Conservation (phyloP, 2,888 invertebrate species). For the Hyposoter didymator region DNA sequence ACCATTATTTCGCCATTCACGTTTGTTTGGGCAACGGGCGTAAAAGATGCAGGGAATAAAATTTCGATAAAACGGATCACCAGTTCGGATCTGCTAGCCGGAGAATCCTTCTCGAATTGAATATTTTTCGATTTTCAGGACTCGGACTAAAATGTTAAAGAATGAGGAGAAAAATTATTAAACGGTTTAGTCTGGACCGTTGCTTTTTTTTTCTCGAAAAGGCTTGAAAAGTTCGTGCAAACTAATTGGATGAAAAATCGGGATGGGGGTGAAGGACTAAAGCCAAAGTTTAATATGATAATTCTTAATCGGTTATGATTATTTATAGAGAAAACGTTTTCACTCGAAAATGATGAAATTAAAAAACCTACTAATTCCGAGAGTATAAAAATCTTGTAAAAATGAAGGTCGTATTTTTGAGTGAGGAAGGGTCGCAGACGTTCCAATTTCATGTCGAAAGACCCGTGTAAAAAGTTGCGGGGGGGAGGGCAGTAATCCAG, state of each 20-base stretch:
- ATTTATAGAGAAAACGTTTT: not conserved
- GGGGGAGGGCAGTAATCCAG: conserved; percentile 59
- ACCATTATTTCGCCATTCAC: not conserved
- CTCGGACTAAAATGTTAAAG: not conserved
- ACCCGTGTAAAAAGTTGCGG: conserved; percentile 16
- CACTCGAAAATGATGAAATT: not conserved
- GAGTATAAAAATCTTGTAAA: not conserved
- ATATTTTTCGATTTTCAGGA: not conserved
- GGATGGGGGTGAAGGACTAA: not conserved
- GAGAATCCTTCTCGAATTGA: not conserved
- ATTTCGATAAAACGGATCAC: not conserved
- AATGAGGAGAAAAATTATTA: not conserved
- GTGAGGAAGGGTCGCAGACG: too few relatives aligned
- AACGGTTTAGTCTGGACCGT: not conserved
- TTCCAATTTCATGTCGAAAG: not conserved
- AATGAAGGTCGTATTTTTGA: not conserved
- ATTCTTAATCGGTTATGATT: not conserved
- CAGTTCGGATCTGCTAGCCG: not conserved
- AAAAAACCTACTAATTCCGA: not conserved
- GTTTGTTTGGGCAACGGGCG: too few relatives aligned
- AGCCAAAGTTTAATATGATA: not conserved
- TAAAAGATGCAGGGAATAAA: too few relatives aligned
- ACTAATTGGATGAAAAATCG: not conserved
- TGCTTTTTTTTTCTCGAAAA: not conserved
- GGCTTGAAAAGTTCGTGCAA: not conserved